Percentiles rank a stretch among this genome's conserved stretches.
These are phyloP conservation scores for Callipepla squamata DNA, from an alignment of 2,113 vertebrate species.

Conservation along the genomic window DNA sequence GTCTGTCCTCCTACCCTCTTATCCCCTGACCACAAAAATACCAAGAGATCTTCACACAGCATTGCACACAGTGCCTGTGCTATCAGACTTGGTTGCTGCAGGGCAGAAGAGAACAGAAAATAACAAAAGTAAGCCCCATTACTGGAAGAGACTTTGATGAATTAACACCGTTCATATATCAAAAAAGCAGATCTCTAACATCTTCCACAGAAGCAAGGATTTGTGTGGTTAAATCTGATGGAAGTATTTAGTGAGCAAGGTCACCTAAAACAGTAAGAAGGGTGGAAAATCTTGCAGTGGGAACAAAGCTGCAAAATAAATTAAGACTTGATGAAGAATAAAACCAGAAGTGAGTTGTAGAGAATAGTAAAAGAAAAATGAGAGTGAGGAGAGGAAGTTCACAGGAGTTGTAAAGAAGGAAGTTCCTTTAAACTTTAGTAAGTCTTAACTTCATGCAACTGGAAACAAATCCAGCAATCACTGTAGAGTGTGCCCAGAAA, in stretches of 20 bases:
- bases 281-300: not conserved
- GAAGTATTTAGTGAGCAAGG: constrained; percentile 18
- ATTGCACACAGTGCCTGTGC: not conserved
- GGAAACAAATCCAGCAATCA: constrained; percentile 37
- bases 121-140: not conserved
- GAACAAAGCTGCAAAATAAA: constrained; percentile 47
- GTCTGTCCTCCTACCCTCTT: not conserved
- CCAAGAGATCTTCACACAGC: not conserved
- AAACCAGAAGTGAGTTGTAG: constrained; percentile 8
- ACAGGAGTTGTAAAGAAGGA: not conserved
- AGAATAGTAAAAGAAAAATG: not conserved
- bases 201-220: not conserved
- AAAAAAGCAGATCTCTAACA: not conserved
- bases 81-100: not conserved
- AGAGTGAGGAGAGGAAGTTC: constrained; percentile 2
- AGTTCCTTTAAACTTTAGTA: constrained; percentile 1
- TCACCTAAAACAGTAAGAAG: not conserved
- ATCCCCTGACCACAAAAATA: not conserved
- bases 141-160: not conserved
- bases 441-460: not conserved
- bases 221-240: constrained; percentile 29
- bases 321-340: constrained; percentile 37
- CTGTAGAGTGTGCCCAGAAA: not conserved
- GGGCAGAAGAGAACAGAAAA: not conserved
- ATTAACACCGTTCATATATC: not conserved